phyloP scores from a whole-genome alignment of 2,797 vertebrate species.

The Cuculus canorus region DNA sequence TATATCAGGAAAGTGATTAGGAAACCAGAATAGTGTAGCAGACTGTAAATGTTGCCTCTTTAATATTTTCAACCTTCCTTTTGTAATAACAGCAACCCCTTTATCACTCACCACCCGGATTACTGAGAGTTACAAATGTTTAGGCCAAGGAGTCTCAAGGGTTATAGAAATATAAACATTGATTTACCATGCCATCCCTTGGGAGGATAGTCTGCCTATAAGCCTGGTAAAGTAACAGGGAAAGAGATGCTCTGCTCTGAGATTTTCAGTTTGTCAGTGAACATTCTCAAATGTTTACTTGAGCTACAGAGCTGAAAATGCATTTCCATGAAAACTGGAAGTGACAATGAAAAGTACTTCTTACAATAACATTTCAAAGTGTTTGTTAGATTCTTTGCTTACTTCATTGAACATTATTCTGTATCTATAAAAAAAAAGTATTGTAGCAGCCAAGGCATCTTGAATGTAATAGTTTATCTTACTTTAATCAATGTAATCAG shows the following conservation, averaged over 20 bases:
- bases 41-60: neutral
- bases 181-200: conserved; percentile 33
- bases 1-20: neutral
- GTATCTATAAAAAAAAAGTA: neutral
- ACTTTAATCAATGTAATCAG: conserved; percentile 41
- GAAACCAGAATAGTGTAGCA: neutral
- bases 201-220: conserved; percentile 18
- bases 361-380: neutral
- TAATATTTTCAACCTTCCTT: neutral
- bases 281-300: neutral
- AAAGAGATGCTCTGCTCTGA: conserved; percentile 2
- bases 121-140: conserved; percentile 42
- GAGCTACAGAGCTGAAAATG: neutral
- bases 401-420: neutral
- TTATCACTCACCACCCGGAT: conserved; percentile 39
- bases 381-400: neutral
- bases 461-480: conserved; percentile 16
- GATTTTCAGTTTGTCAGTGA: conserved; percentile 23
- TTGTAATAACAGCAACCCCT: neutral
- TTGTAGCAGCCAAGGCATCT: neutral
- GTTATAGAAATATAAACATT: conserved; percentile 56
- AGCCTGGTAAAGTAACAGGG: neutral
- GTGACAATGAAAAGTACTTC: neutral
- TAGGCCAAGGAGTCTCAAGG: conserved; percentile 45
- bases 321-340: neutral